Evolutionary conservation across 30 jellyfish, hydroid and myxozoan genomes (phyloP), one percentile per base, ranked within the genome.

Genomic region (Pseudorhiza aurosa): DNA sequence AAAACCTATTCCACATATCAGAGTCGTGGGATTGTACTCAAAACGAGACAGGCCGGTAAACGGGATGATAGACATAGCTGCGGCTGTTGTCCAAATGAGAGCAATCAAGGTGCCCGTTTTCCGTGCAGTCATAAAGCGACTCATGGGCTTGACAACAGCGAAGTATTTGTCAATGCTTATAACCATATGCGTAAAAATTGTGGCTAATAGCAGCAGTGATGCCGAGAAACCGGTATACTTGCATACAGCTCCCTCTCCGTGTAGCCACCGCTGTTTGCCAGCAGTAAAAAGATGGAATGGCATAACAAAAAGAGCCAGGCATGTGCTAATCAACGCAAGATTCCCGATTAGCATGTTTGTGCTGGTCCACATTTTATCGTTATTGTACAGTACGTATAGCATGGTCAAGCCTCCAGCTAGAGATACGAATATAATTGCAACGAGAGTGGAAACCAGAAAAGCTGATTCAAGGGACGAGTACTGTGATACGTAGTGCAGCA

Each of bases 1-100:
- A 68, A 92, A 86, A 6, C 97, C 98, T 18, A 86, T 92, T n/a
- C 98, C 98, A 64, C 98, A 92, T 31, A 85, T 78, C 6, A 92
- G 78, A 5, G 98, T 86, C 11, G 98, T 85, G 4, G 87, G 96
- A 71, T 93, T 93, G 85, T 85, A 93, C 17, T 78, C 93, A 73
- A 49, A 93, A 21, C 89, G 71, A 9, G 95, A 67, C 11, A 93
- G 47, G 27, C 91, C 89, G 36, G 76, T 83, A 32, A 93, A 74
- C 44, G 98, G 98, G 12, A 49, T 71, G 12, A 85, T 33, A 6
- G 98, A 70, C 88, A 93, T 85, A 10, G 75, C 68, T 19, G 76
- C 78, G 3, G 98, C 92, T 19, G 75, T 11, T 6, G 39, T 17
- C 98, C 98, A 93, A 40, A 81, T 73, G 17, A 46, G 32, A 22